Percentiles rank a stretch among this genome's conserved stretches.
Evolutionary conservation across 64 coral and sea anemone genomes (phyloP).

Genomic region (Anthopleura sola): DNA sequence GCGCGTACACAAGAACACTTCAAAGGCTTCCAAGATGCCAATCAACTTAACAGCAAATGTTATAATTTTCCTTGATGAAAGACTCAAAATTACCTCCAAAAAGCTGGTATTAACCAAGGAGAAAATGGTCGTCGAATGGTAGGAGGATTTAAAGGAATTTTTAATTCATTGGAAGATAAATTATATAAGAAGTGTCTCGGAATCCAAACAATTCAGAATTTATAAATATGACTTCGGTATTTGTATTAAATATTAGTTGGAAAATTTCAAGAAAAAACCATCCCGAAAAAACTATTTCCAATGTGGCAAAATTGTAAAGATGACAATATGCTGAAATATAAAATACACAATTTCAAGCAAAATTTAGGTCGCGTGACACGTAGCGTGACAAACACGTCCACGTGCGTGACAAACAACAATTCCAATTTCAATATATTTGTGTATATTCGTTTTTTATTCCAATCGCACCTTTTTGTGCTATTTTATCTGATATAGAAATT

Average conservation of each 20-base stretch:
- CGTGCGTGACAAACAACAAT: constrained; percentile 13
- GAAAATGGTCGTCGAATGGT: neutral
- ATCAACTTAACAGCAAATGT: neutral
- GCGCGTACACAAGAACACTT: neutral
- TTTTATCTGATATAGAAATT: constrained; percentile 6
- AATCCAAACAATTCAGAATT: constrained; percentile 2
- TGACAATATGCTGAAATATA: neutral
- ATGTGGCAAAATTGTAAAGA: neutral
- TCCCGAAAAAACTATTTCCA: constrained; percentile 1
- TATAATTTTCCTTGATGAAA: neutral
- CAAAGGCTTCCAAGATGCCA: neutral
- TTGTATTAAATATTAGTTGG: neutral
- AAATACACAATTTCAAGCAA: neutral
- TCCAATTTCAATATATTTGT: constrained; percentile 21
- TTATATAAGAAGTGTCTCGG: neutral
- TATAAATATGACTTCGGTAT: neutral
- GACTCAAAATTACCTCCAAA: neutral
- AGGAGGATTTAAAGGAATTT: neutral
- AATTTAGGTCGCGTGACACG: neutral
- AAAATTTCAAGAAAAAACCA: neutral
- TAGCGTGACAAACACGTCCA: neutral
- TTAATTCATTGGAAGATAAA: neutral
- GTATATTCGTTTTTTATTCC: constrained; percentile 21
- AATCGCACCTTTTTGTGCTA: constrained; percentile 23
- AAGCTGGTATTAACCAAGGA: neutral